Base-by-base conservation (phyloP, 2,888 invertebrate genomes). In the Gisinianus flammeolus region DNA sequence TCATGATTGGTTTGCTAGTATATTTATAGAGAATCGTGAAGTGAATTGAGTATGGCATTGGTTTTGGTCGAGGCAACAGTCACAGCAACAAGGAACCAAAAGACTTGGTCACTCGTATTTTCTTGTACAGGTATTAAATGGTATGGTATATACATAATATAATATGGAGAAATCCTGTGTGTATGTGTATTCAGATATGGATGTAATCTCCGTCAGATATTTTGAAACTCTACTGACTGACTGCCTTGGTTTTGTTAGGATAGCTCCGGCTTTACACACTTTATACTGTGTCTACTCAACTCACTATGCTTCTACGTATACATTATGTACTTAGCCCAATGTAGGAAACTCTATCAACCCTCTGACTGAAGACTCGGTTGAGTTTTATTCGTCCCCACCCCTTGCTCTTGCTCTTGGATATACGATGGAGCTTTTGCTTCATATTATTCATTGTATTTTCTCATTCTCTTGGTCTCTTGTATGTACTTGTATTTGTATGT, bases 191-290 rank as follows among this genome's bases (percentile, higher is more conserved):
- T n/a, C n/a, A 26, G 62, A 26, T 28, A 24, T 28, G 28, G 62
- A 26, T 62, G 26, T 62, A 30, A 56, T 44, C 24, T 71, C 26
- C 56, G 28, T 71, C 33, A 16, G 52, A 28, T 26, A 22, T 22
- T n/a, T n/a, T n/a, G 22, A 5, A 54, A 19, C 56, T 71, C 54
- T n/a, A 71, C 54, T 71, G 71, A 71, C 54, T 71, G 6, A 71
- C 54, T 71, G 71, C 10, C 56, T 71, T 44, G 44, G 68, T 24
- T 69, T 69, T 44, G 35, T 24, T 35, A 33, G 35, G 56, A 44
- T 44, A 44, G 44, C 5, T 4, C 54, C 54, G 54, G 54, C 54
- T 54, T 16, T 44, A 44, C 8, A n/a, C n/a, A n/a, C n/a, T n/a
- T n/a, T n/a, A n/a, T 44, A 44, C 16, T 35, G 8, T 44, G 19